Base-by-base conservation (phyloP, 2,888 invertebrate genomes). In the Ashinkailepas kermadecensis region DNA sequence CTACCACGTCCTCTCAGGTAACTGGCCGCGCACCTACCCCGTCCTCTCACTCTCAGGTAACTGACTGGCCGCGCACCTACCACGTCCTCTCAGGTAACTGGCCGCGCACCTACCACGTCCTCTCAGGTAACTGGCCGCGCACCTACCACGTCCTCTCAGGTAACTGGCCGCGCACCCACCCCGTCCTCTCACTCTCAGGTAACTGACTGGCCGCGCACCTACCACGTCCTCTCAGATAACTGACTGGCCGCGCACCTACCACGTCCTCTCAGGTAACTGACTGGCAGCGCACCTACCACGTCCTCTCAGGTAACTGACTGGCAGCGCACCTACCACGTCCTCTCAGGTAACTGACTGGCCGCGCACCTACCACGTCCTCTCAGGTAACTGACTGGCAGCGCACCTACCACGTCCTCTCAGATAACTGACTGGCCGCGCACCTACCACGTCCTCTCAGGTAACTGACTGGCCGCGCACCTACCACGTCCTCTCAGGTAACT, bases 101-200 rank as follows among this genome's bases (percentile, higher is more conserved):
- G 80, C 92, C 94, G 85, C 92, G 98, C 85, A 93, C 94, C 83
- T 98, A 97, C 89, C 94, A 97, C 89, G 95, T 99, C 83, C 91
- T 99, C 81, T 92, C 96, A 83, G 99, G 99, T 79, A 11, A 56
- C 8, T 18, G 64, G 64, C 64, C 18, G 64, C 64, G 18, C 18
- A 18, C 64, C 39, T 39, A 39, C 39, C 39, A 4, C 39, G 39
- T 39, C 4, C 39, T 39, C 39, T 4, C 39, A 39, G 39, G 39
- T 39, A 4, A 39, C 39, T 39, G 39, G 39, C 39, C 4, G 15
- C 18, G 18, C 85, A 93, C 94, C 83, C 98, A 97, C 89, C 94
- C 97, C 89, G 95, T 99, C 83, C 91, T 99, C 81, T n/a, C n/a
- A n/a, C n/a, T n/a, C n/a, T 92, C 96, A 83, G 99, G 99, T 79